Conservation (phyloP, 2,797 vertebrate species). For the Garrulus glandarius region DNA sequence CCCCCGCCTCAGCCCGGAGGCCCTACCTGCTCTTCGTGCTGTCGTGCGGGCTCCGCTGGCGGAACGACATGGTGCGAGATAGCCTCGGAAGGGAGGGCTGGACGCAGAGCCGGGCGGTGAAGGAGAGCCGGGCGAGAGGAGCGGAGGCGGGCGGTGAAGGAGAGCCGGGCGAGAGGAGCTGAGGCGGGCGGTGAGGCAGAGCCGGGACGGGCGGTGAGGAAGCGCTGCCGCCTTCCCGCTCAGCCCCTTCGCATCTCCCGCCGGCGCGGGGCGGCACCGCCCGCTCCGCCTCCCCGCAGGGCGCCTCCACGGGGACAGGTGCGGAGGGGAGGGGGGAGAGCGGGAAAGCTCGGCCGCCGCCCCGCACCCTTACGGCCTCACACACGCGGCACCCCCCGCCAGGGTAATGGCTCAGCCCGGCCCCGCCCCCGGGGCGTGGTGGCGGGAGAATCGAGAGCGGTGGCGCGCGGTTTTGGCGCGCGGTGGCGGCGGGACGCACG, state of each 20-base stretch:
- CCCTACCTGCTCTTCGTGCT: background rate
- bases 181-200: background rate
- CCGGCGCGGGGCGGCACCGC: background rate
- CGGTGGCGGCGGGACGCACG: background rate
- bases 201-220: fast-evolving
- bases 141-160: background rate
- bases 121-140: background rate
- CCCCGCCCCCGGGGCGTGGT: slow-evolving; percentile 3
- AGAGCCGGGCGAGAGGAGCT: background rate
- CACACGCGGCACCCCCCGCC: fast-evolving
- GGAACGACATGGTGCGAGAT: background rate
- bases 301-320: background rate
- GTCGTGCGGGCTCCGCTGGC: slow-evolving; percentile 11
- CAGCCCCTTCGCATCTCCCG: slow-evolving; percentile 38
- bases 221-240: background rate
- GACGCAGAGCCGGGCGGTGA: background rate
- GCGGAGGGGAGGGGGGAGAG: fast-evolving
- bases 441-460: slow-evolving; percentile 37
- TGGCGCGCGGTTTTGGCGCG: slow-evolving; percentile 32
- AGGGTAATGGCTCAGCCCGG: background rate
- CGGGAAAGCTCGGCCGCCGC: fast-evolving
- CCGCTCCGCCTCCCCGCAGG: background rate
- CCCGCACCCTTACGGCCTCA: fast-evolving
- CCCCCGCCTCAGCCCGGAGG: background rate
- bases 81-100: fast-evolving